Conservation (phyloP, 2,797 vertebrate genomes). For the Dendrocincla fuliginosa region DNA sequence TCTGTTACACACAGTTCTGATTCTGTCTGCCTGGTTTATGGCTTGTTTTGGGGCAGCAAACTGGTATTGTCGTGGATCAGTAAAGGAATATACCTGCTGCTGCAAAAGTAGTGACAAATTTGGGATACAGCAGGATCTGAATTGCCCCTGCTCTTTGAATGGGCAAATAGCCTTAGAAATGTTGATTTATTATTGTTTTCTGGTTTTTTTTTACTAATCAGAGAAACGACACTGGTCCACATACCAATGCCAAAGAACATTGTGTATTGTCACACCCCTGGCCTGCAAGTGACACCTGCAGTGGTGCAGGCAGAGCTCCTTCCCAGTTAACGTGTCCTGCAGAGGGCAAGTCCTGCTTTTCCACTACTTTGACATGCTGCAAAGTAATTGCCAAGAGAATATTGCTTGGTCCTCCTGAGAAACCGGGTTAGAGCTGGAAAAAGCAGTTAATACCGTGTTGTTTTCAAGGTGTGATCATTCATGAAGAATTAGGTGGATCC, state of each 20-base stretch:
- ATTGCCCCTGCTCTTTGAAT: not conserved
- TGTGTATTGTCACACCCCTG: rapidly evolving
- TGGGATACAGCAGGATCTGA: not conserved
- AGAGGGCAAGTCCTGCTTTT: not conserved
- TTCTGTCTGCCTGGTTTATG: not conserved
- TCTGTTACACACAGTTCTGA: not conserved
- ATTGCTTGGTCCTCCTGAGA: not conserved
- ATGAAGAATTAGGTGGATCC: rapidly evolving
- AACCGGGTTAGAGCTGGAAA: not conserved
- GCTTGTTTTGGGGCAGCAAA: not conserved
- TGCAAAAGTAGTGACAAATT: not conserved
- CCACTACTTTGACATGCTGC: not conserved
- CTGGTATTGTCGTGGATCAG: rapidly evolving
- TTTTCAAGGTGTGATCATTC: rapidly evolving
- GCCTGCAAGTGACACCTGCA: not conserved
- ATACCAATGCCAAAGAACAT: rapidly evolving
- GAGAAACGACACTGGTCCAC: rapidly evolving
- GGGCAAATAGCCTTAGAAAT: not conserved
- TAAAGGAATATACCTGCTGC: not conserved
- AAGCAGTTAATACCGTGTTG: not conserved
- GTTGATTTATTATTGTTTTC: rapidly evolving
- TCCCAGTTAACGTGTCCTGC: not conserved
- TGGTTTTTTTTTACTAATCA: too few species aligned
- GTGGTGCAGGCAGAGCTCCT: not conserved
- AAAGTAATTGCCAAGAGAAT: not conserved